These are phyloP conservation scores for Protophormia terraenovae DNA, from an alignment of 2,888 invertebrate species.

Conservation along the genomic window DNA sequence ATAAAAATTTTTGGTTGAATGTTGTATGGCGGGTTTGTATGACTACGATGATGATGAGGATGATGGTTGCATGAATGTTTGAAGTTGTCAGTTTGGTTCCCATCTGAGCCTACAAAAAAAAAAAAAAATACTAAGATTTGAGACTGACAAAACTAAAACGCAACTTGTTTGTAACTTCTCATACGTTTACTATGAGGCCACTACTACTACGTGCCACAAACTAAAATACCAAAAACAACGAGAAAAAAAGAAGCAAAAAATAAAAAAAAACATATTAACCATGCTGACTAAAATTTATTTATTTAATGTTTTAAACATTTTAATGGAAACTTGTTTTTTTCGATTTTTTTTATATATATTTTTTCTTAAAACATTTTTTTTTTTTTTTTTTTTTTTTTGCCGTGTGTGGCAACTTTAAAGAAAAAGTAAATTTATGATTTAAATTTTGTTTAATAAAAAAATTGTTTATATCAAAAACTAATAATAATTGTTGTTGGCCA, in stretches of 20 bases:
- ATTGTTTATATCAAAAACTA: slow-evolving; percentile 4
- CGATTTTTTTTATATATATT: too few species aligned
- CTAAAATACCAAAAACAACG: too few species aligned
- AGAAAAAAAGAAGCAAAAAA: too few species aligned
- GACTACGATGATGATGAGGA: too few species aligned
- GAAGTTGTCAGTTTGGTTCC: slow-evolving; percentile 39
- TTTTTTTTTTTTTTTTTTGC: background rate
- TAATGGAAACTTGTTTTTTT: slow-evolving; percentile 59
- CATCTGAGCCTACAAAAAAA: slow-evolving; percentile 45
- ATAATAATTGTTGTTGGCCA: slow-evolving; percentile 26
- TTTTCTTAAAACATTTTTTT: slow-evolving; percentile 30
- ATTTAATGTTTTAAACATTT: slow-evolving; percentile 50
- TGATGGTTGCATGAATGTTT: slow-evolving; percentile 17
- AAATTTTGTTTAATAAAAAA: background rate
- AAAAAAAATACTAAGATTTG: too few species aligned
- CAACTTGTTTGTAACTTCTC: slow-evolving; percentile 46
- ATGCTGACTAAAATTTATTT: slow-evolving; percentile 41
- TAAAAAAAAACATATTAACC: slow-evolving; percentile 15
- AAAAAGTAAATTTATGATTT: slow-evolving; percentile 56
- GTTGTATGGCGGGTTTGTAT: slow-evolving; percentile 36
- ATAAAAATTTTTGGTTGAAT: slow-evolving; percentile 14
- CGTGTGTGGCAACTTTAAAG: slow-evolving; percentile 48
- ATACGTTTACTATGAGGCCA: background rate
- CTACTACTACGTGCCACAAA: background rate
- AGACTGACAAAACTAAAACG: slow-evolving; percentile 49